These are phyloP conservation scores for Diplogasteroides magnus DNA, from an alignment of 1,140 invertebrate genomes.

Conservation along the genomic window DNA sequence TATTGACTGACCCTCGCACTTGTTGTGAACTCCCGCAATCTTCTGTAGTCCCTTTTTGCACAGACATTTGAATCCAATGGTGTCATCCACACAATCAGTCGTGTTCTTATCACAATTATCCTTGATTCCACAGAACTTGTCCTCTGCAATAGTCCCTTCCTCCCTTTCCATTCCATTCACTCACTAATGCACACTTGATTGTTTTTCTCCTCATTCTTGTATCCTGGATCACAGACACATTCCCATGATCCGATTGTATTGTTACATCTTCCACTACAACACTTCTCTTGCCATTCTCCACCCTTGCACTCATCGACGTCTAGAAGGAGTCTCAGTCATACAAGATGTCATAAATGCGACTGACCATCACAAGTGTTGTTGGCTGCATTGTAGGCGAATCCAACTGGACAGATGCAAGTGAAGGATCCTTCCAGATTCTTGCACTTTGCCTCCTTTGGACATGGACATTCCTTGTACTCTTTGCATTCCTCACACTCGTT, in stretches of 20 bases:
- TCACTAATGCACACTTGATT: background rate
- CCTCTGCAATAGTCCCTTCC: background rate
- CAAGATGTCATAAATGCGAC: background rate
- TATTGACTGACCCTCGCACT: background rate
- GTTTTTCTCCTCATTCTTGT: background rate
- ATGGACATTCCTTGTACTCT: background rate
- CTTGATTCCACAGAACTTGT: background rate
- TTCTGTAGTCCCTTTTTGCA: background rate
- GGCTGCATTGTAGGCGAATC: conserved; percentile 4
- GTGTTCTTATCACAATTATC: background rate
- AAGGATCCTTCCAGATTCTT: conserved; percentile 10
- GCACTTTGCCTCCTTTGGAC: background rate
- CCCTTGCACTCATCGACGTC: background rate
- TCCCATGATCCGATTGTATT: background rate
- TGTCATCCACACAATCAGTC: background rate
- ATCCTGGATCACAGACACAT: background rate
- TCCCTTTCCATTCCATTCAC: background rate
- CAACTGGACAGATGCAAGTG: conserved; percentile 7
- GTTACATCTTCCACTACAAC: background rate
- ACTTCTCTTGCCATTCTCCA: background rate
- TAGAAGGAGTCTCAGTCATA: background rate
- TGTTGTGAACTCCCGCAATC: background rate
- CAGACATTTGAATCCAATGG: background rate
- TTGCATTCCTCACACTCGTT: background rate
- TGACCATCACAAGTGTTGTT: background rate